These are phyloP conservation scores for Bufo gargarizans DNA, from an alignment of 2,113 vertebrate species.

Conservation along the genomic window DNA sequence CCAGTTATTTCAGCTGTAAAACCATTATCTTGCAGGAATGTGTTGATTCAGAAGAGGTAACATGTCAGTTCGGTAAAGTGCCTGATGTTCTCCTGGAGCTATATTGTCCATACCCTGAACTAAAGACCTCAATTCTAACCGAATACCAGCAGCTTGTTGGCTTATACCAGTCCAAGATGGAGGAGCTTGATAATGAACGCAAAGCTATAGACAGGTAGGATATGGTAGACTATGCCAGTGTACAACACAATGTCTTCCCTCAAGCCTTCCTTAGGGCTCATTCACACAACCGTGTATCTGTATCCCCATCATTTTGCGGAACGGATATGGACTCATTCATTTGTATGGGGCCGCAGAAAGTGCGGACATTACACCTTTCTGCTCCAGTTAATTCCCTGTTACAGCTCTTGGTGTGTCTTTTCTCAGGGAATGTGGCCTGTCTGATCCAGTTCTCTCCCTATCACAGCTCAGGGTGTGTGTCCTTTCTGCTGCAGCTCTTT, in stretches of 20 bases:
- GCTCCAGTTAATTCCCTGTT: too few relatives aligned
- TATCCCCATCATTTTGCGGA: too few relatives aligned
- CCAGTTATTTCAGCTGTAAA: conserved; percentile 45
- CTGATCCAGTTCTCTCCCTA: too few relatives aligned
- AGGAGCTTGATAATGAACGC: conserved; percentile 70
- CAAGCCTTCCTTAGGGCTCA: background rate
- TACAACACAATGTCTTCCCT: background rate
- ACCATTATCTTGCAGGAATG: conserved; percentile 61
- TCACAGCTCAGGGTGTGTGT: too few relatives aligned
- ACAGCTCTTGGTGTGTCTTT: too few relatives aligned
- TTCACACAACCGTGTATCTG: too few relatives aligned
- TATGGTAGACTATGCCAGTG: background rate
- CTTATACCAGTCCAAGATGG: conserved; percentile 73
- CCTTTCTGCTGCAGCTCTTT: too few relatives aligned
- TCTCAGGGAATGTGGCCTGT: too few relatives aligned
- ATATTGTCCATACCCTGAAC: conserved; percentile 81
- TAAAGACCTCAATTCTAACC: conserved; percentile 76
- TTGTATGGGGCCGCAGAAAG: too few relatives aligned
- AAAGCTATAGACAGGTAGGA: conserved; percentile 76
- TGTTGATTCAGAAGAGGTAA: conserved; percentile 62
- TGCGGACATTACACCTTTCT: too few relatives aligned
- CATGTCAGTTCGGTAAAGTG: conserved; percentile 63
- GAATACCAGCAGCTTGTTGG: conserved; percentile 79
- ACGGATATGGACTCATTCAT: too few relatives aligned
- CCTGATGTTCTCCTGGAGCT: conserved; percentile 77